Percentiles rank a stretch among this genome's conserved stretches.
Conservation (phyloP, 2,797 vertebrate genomes). For the Etheostoma nigrum region DNA sequence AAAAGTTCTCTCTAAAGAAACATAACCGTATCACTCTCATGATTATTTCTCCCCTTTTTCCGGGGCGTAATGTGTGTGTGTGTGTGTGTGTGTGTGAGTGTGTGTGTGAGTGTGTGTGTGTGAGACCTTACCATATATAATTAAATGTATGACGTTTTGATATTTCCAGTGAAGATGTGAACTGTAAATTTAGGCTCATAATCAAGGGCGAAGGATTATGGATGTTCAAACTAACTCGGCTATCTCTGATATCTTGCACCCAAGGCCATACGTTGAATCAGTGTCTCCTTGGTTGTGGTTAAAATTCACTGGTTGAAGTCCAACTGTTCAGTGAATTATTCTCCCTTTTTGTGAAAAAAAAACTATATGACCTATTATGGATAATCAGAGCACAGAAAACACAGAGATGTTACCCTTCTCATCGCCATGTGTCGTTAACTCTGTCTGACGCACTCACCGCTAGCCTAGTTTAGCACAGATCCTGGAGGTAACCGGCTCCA, state of each 20-base stretch:
- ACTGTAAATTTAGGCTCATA: slow-evolving; percentile 1
- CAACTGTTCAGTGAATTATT: background rate
- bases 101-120: too few relatives aligned
- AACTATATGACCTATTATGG: background rate
- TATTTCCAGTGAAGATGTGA: slow-evolving; percentile 5
- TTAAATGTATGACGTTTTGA: slow-evolving; percentile 10
- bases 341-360: background rate
- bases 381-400: too few relatives aligned
- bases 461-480: too few relatives aligned
- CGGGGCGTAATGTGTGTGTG: too few relatives aligned
- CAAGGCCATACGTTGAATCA: background rate
- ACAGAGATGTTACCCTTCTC: too few relatives aligned
- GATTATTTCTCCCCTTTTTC: too few relatives aligned
- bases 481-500: too few relatives aligned
- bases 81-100: too few relatives aligned
- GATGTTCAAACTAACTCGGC: background rate
- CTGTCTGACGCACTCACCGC: too few relatives aligned
- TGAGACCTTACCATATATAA: background rate
- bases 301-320: background rate
- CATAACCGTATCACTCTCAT: too few relatives aligned
- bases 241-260: background rate
- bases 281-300: background rate
- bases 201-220: slow-evolving; percentile 4
- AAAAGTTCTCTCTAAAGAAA: too few relatives aligned
- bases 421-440: too few relatives aligned